phyloP scores from a whole-genome alignment of 1,140 invertebrate species.

The Achroia grisella region DNA sequence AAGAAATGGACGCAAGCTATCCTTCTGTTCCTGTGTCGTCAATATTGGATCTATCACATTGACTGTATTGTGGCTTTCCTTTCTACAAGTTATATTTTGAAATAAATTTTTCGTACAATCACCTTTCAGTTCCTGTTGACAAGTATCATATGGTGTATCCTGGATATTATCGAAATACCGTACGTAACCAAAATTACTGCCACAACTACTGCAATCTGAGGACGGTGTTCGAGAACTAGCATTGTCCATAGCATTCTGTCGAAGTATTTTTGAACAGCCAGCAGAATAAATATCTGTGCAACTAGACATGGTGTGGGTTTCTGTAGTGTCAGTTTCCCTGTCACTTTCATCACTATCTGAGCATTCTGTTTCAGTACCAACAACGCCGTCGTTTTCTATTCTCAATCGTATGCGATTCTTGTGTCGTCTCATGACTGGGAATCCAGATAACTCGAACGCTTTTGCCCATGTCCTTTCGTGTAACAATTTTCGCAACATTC shows the following conservation, averaged over 20 bases:
- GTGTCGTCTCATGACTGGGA: constrained; percentile 72
- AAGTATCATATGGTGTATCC: constrained; percentile 39
- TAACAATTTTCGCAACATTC: constrained; percentile 82
- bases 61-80: constrained; percentile 12
- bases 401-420: constrained; percentile 74
- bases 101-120: constrained; percentile 67
- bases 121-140: constrained; percentile 25
- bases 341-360: constrained; percentile 58
- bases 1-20: constrained; percentile 22
- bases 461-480: constrained; percentile 65
- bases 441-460: constrained; percentile 66
- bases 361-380: constrained; percentile 69
- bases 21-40: constrained; percentile 12
- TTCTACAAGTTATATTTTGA: constrained; percentile 18
- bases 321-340: constrained; percentile 50
- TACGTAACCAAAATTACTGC: constrained; percentile 78
- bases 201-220: constrained; percentile 66
- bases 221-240: constrained; percentile 50
- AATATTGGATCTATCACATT: constrained; percentile 20
- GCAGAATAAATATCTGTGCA: constrained; percentile 41
- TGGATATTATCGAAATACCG: constrained; percentile 74
- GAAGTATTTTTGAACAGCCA: constrained; percentile 60
- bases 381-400: constrained; percentile 68
- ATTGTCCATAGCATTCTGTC: constrained; percentile 76
- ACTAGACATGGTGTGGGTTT: constrained; percentile 50